Evolutionary conservation across 1,140 invertebrate species (phyloP).

Genomic region (Zophobas morio): DNA sequence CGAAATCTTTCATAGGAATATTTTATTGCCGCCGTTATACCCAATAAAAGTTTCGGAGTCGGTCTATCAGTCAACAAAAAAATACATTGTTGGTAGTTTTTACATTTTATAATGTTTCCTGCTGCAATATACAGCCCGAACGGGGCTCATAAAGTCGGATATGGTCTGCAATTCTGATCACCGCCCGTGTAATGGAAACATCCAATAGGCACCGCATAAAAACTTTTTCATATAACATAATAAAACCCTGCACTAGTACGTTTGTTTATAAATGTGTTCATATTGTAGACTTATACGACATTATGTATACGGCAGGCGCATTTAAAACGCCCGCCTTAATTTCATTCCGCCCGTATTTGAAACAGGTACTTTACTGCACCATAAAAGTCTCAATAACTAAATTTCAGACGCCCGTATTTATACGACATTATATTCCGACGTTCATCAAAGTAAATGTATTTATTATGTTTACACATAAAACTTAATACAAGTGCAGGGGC

Average conservation of each 20-base stretch:
- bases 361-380: slow-evolving; percentile 45
- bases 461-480: slow-evolving; percentile 40
- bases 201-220: slow-evolving; percentile 63
- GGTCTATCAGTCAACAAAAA: slow-evolving; percentile 57
- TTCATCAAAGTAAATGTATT: slow-evolving; percentile 48
- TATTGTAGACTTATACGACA: slow-evolving; percentile 53
- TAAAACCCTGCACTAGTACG: slow-evolving; percentile 58
- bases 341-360: slow-evolving; percentile 50
- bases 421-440: slow-evolving; percentile 49
- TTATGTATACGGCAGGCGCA: slow-evolving; percentile 51
- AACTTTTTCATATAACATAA: slow-evolving; percentile 64
- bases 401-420: slow-evolving; percentile 52
- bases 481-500: background rate
- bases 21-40: slow-evolving; percentile 52
- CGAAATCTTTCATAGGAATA: slow-evolving; percentile 59
- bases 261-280: slow-evolving; percentile 63
- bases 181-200: slow-evolving; percentile 61
- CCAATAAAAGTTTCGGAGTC: slow-evolving; percentile 60
- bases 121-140: slow-evolving; percentile 63
- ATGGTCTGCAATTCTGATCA: slow-evolving; percentile 63
- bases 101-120: slow-evolving; percentile 64
- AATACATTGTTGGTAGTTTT: slow-evolving; percentile 65
- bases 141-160: slow-evolving; percentile 61
- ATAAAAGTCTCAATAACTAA: slow-evolving; percentile 54
- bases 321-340: slow-evolving; percentile 53